These are phyloP conservation scores for Selenia dentaria DNA, from an alignment of 2,888 invertebrate genomes.

Conservation along the genomic window DNA sequence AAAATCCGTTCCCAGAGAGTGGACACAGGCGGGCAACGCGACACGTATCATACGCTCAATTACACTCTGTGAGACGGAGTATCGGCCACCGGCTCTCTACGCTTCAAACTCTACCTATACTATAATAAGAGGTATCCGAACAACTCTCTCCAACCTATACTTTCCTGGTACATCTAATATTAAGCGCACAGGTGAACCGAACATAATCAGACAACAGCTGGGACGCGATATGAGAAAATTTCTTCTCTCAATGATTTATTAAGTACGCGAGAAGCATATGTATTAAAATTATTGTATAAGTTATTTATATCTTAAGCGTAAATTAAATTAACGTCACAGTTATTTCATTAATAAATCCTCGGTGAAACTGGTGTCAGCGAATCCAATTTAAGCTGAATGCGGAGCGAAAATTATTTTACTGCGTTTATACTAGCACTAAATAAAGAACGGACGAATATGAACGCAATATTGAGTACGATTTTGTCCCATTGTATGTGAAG, in stretches of 20 bases:
- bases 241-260: conserved; percentile 5
- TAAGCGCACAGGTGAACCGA: conserved; percentile 39
- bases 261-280: not conserved
- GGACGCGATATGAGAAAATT: conserved; percentile 24
- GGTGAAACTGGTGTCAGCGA: conserved; percentile 33
- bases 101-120: conserved; percentile 34
- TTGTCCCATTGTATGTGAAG: conserved; percentile 36
- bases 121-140: conserved; percentile 16
- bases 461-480: conserved; percentile 47
- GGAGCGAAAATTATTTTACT: conserved; percentile 39
- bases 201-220: conserved; percentile 31
- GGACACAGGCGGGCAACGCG: conserved; percentile 64
- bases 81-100: conserved; percentile 27
- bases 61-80: conserved; percentile 56
- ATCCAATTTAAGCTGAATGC: conserved; percentile 38
- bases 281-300: not conserved
- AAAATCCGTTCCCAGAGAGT: conserved; percentile 56
- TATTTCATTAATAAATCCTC: conserved; percentile 37
- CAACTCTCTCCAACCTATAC: conserved; percentile 31
- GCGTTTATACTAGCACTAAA: conserved; percentile 25
- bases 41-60: conserved; percentile 74
- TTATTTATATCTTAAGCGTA: not conserved
- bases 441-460: conserved; percentile 36
- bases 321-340: conserved; percentile 37
- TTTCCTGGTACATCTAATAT: conserved; percentile 31